phyloP scores from a whole-genome alignment of 2,888 invertebrate genomes.

The Pseudococcus viburni region DNA sequence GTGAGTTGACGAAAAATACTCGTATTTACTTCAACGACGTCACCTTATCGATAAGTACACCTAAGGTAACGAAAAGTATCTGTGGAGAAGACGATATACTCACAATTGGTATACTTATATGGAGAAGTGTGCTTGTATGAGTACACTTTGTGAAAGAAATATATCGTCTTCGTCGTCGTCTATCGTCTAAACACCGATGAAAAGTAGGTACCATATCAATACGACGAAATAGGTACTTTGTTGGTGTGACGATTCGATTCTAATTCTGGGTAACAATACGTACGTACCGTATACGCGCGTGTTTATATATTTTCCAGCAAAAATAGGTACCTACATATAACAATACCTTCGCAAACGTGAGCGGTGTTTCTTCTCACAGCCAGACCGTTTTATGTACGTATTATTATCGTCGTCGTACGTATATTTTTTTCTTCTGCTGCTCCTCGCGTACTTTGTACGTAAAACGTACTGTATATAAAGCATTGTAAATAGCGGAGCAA shows the following conservation, averaged over 20 bases:
- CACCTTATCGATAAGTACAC: background rate
- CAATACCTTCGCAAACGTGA: background rate
- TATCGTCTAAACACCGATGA: background rate
- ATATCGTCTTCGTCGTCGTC: background rate
- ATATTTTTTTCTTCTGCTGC: background rate
- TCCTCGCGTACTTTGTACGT: background rate
- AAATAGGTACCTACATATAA: background rate
- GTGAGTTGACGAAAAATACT: background rate
- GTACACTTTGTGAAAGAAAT: background rate
- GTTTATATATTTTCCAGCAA: background rate
- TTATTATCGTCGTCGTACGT: background rate
- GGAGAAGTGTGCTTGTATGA: background rate
- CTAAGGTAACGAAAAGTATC: background rate
- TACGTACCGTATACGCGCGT: background rate
- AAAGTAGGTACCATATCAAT: slow-evolving; percentile 12
- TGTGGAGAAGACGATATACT: background rate
- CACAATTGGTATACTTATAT: too few species aligned
- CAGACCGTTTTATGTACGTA: slow-evolving; percentile 1
- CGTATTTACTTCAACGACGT: background rate
- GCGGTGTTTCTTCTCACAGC: background rate
- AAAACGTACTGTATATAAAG: background rate
- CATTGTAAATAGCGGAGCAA: background rate
- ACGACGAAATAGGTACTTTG: slow-evolving; percentile 1
- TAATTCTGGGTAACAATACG: background rate
- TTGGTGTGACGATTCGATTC: slow-evolving; percentile 21